These are phyloP conservation scores for Asobara japonica DNA, from an alignment of 1,140 invertebrate species.

Conservation along the genomic window DNA sequence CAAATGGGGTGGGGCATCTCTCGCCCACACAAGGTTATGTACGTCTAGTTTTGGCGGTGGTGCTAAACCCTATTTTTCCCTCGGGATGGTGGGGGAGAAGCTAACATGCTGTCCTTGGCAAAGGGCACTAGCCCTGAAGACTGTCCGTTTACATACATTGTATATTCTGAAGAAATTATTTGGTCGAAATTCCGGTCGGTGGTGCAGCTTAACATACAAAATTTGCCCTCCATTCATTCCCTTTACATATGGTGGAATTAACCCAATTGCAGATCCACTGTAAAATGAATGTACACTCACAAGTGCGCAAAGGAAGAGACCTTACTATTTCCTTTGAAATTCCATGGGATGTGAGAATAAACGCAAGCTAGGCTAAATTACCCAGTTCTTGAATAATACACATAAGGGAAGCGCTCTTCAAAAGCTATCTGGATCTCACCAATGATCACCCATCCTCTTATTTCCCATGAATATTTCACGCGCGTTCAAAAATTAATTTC, in stretches of 20 bases:
- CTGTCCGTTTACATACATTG: not conserved
- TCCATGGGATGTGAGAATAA: not conserved
- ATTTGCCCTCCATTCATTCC: not conserved
- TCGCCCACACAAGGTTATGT: not conserved
- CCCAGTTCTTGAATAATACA: slow-evolving; percentile 14
- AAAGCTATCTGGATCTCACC: slow-evolving; percentile 50
- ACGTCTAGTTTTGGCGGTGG: slow-evolving; percentile 3
- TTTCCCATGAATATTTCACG: slow-evolving; percentile 2
- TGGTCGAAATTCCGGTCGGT: slow-evolving; percentile 1
- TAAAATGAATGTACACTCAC: not conserved
- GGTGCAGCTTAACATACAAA: not conserved
- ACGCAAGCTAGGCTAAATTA: not conserved
- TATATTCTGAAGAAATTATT: not conserved
- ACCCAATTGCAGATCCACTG: not conserved
- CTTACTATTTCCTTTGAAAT: not conserved
- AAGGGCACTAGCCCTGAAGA: not conserved
- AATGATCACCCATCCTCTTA: slow-evolving; percentile 40
- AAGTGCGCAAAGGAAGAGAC: not conserved
- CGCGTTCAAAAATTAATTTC: not conserved
- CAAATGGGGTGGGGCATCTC: slow-evolving; percentile 9
- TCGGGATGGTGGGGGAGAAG: not conserved
- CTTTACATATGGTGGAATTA: not conserved
- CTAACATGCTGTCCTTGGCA: not conserved
- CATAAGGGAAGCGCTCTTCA: slow-evolving; percentile 40
- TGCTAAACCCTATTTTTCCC: not conserved